Evolutionary conservation across 2,888 invertebrate genomes (phyloP), one percentile per base, ranked within the genome.

Genomic region (Synanthedon tipuliformis): DNA sequence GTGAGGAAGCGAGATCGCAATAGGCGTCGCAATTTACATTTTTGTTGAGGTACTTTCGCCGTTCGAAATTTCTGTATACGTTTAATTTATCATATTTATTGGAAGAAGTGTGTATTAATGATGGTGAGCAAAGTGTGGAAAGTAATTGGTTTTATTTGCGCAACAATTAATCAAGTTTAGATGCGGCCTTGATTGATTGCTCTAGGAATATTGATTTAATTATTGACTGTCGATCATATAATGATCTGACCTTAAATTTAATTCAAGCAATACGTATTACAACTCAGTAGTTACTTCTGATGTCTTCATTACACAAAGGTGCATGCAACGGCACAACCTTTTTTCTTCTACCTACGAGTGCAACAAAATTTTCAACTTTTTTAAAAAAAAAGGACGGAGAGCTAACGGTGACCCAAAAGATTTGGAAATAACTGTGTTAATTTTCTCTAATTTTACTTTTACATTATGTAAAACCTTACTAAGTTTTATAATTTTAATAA

Each of bases 21-120:
- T 53, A 55, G 56, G 57, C 53, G 34, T 52, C 52, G 61, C 61
- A 74, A 75, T 78, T 78, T 75, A 68, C 66, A 76, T 74, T 73
- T 73, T 75, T 66, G 65, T 60, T 34, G 34, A 34, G 8, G 59
- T 59, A 50, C 50, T 34, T 50, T 61, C 64, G 61, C 59, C 54
- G 63, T 61, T 59, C 54, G 65, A 64, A 64, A 61, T 59, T 59
- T 55, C 55, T 52, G 51, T 56, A 54, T 52, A 57, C 52, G 53
- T 58, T 59, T 57, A 57, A 56, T 62, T 59, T 62, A 59, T 57
- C 62, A 54, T 56, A n/a, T 34, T 40, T 18, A 34, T 49, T 18
- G 49, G 49, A 18, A 49, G 18, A 49, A 15, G 16, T 49, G 16
- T 49, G 18, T 49, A 49, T 49, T 49, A 16, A 49, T 49, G 49